Evolutionary conservation across 2,113 vertebrate species (phyloP).

Genomic region (Zosterops pallidus): DNA sequence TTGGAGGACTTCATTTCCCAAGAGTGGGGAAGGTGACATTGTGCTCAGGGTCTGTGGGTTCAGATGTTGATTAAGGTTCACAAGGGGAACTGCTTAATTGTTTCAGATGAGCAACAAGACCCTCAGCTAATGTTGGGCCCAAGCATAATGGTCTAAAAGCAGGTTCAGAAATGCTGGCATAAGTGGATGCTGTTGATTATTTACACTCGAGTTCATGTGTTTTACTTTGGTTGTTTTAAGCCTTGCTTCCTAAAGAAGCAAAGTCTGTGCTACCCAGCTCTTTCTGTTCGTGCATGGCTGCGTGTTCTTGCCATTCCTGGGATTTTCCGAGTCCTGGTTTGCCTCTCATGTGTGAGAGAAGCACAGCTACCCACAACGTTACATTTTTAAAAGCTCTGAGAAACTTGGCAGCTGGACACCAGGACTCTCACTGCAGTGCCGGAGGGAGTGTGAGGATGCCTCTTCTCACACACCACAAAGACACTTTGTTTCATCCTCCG

Average conservation of each 20-base stretch:
- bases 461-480: background rate
- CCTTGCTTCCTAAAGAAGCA: background rate
- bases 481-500: background rate
- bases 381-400: background rate
- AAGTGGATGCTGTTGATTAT: background rate
- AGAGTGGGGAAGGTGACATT: conserved; percentile 43
- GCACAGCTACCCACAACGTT: background rate
- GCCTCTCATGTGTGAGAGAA: background rate
- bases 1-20: conserved; percentile 39
- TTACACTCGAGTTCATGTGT: background rate
- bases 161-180: background rate
- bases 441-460: background rate
- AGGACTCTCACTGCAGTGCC: accelerated
- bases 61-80: conserved; percentile 19
- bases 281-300: background rate
- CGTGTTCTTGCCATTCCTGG: background rate
- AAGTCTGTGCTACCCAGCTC: background rate
- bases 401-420: background rate
- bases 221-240: background rate
- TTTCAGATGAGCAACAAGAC: background rate
- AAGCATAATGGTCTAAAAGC: background rate
- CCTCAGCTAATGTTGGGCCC: background rate
- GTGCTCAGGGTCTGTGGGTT: background rate
- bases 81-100: background rate
- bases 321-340: background rate